phyloP scores from a whole-genome alignment of 2,888 invertebrate genomes.

The Drosophila macrospina region DNA sequence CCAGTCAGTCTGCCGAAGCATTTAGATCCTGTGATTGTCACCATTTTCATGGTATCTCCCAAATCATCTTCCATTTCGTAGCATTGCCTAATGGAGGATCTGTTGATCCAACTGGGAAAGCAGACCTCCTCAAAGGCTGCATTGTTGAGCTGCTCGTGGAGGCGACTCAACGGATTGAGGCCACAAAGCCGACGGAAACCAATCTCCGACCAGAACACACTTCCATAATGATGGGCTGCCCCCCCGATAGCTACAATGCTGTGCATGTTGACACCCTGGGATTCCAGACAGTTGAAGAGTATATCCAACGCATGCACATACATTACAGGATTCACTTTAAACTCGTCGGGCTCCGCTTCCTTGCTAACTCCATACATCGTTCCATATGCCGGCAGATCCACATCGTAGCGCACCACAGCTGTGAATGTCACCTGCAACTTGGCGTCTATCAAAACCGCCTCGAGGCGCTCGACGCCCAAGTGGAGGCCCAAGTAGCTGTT shows the following conservation, averaged over 20 bases:
- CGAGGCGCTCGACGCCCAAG: constrained; percentile 88
- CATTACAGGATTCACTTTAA: constrained; percentile 92
- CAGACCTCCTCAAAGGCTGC: constrained; percentile 35
- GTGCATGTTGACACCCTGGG: constrained; percentile 92
- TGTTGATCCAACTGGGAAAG: constrained; percentile 24
- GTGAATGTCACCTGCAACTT: constrained; percentile 90
- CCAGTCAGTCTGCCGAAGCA: constrained; percentile 38
- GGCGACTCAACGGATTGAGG: constrained; percentile 18
- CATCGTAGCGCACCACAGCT: constrained; percentile 93
- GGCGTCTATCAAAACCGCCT: constrained; percentile 92
- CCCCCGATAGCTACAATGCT: constrained; percentile 89
- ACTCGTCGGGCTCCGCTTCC: constrained; percentile 76
- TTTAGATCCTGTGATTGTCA: constrained; percentile 51
- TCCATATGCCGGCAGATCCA: constrained; percentile 93
- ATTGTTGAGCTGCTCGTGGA: constrained; percentile 62
- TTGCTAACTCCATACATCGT: constrained; percentile 86
- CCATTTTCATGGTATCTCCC: constrained; percentile 31
- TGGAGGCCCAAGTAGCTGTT: constrained; percentile 58
- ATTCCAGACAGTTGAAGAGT: constrained; percentile 91
- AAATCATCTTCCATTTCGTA: constrained; percentile 34
- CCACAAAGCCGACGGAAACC: constrained; percentile 63
- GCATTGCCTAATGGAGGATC: constrained; percentile 21
- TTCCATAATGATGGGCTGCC: constrained; percentile 52
- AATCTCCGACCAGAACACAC: constrained; percentile 58
- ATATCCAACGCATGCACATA: constrained; percentile 98